Evolutionary conservation across 2,888 invertebrate genomes (phyloP), one percentile per base, ranked within the genome.

Genomic region (Clivina fossor): DNA sequence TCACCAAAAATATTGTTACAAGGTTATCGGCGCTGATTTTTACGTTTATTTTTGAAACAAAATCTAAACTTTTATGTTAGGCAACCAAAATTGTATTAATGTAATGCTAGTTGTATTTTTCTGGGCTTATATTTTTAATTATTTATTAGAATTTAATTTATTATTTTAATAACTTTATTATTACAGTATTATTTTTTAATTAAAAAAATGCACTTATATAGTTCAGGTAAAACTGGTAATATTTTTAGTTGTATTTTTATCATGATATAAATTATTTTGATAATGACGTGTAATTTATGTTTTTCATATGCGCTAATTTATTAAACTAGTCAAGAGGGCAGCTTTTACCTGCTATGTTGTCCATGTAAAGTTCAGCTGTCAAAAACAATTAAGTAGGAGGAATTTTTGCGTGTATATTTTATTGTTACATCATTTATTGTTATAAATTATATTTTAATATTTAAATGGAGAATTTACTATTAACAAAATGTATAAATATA

Each of bases 1-100:
- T 49, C 49, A 49, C 19, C n/a, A n/a, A 37, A n/a, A 18, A 15
- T 49, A 15, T 37, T 16, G 32, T 37, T 49, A 49, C 49, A 49
- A 49, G 49, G 49, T 49, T 16, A 26, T 11, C 3, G 9, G 9
- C 26, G 7, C 7, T 26, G 7, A 26, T 26, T 5, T 26, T 26
- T 26, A 7, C 9, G 8, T 7, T 26, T 26, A 9, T 26, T 7
- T 7, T 26, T 26, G 8, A 26, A 26, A 7, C 5, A 26, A 7
- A 7, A 26, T 26, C 26, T 7, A 26, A 18, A 11, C 15, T 11
- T 18, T 37, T 37, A 18, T 37, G 37, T 11, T 37, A 37, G 9
- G 30, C 30, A 30, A 30, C 2, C 2, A 11, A 30, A 2, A 2
- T 3, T 30, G 4, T 11, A 30, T 4, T 4, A 4, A 30, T 30